phyloP scores from a whole-genome alignment of 35 echinoderm and acorn worm species.

The Chiridota heheva region DNA sequence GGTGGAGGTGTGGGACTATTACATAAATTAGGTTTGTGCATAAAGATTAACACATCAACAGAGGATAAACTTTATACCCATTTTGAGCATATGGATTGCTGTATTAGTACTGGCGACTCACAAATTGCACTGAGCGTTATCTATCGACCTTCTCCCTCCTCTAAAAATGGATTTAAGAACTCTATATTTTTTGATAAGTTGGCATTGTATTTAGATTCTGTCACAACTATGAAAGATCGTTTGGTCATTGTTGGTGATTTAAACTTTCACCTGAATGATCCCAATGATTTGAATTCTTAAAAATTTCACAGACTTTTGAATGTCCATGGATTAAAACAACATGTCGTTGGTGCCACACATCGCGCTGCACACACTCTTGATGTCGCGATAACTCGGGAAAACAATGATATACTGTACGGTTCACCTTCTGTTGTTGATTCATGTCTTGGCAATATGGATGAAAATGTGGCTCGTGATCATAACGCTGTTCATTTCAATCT shows the following conservation, averaged over 20 bases:
- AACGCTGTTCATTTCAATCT: conserved; percentile 1
- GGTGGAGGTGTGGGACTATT: conserved; percentile 36
- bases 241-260: conserved; percentile 1
- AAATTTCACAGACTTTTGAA: conserved; percentile 22
- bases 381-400: conserved; percentile 36
- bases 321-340: conserved; percentile 1
- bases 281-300: conserved; percentile 8
- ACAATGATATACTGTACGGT: conserved; percentile 34
- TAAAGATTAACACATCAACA: conserved; percentile 24
- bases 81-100: conserved; percentile 32
- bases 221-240: not conserved
- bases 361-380: conserved; percentile 22
- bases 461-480: conserved; percentile 29
- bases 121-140: conserved; percentile 3
- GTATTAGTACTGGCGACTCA: conserved; percentile 24
- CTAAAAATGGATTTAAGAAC: conserved; percentile 25
- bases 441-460: conserved; percentile 12
- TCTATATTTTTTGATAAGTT: conserved; percentile 23
- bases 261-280: conserved; percentile 24
- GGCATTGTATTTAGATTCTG: conserved; percentile 11
- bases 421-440: not conserved
- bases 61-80: conserved; percentile 21
- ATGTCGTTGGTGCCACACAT: conserved; percentile 43
- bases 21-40: conserved; percentile 25
- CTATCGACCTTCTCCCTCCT: conserved; percentile 24